Conservation (phyloP, 2,113 vertebrate genomes). For the Cygnus buccinator region DNA sequence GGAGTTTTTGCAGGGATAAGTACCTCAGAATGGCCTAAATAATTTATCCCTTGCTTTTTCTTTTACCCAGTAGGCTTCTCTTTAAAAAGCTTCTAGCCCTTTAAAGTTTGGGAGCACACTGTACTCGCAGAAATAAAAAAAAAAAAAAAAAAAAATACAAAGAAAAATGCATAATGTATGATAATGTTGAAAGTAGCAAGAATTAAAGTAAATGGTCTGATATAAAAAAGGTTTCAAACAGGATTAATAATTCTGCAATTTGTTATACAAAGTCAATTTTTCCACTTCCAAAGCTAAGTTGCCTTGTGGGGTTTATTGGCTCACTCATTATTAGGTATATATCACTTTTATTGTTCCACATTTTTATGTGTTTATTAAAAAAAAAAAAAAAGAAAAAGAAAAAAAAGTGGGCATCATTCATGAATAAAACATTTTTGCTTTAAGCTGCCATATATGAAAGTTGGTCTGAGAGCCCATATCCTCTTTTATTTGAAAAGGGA, state of each 20-base stretch:
- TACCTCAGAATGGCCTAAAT: constrained; percentile 42
- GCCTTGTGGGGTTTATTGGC: constrained; percentile 76
- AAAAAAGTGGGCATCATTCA: constrained; percentile 52
- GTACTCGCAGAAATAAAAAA: constrained; percentile 30
- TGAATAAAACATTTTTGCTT: constrained; percentile 81
- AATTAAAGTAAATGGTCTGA: constrained; percentile 79
- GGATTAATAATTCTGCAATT: constrained; percentile 79
- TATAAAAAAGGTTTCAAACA: constrained; percentile 75
- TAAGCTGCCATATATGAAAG: constrained; percentile 69
- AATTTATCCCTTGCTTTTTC: constrained; percentile 31
- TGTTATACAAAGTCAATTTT: constrained; percentile 81
- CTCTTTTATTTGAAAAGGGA: constrained; percentile 64
- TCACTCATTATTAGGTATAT: constrained; percentile 79
- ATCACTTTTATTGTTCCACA: constrained; percentile 81
- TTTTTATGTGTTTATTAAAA: constrained; percentile 80
- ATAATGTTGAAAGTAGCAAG: constrained; percentile 74
- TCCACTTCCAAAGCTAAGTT: constrained; percentile 76
- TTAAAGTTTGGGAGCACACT: constrained; percentile 60
- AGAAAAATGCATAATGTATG: constrained; percentile 75
- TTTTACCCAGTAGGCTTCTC: constrained; percentile 31
- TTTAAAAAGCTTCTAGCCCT: constrained; percentile 53
- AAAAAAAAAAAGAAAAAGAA: background rate
- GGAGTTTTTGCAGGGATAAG: background rate
- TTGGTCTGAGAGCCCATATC: constrained; percentile 66
- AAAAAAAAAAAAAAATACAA: constrained; percentile 23